Conservation (phyloP, 1,140 invertebrate genomes). For the Spodoptera frugiperda region DNA sequence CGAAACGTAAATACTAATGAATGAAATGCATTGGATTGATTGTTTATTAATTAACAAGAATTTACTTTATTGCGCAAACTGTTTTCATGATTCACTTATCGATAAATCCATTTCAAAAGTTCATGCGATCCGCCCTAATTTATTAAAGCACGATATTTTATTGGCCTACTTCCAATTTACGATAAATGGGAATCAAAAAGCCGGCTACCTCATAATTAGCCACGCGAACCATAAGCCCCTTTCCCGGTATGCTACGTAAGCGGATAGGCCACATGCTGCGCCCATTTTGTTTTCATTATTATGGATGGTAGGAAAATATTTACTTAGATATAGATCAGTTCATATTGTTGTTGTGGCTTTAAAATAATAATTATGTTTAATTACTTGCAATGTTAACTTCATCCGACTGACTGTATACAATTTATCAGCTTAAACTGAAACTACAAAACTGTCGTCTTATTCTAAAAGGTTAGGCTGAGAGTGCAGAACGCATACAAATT, state of each 20-base stretch:
- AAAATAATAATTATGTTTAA: too few species aligned
- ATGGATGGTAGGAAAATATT: conserved; percentile 65
- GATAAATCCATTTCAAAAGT: not conserved
- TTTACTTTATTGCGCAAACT: too few species aligned
- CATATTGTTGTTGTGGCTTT: not conserved
- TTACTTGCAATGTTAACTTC: too few species aligned
- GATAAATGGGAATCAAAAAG: conserved; percentile 67
- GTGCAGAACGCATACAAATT: too few species aligned
- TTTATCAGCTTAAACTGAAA: too few species aligned
- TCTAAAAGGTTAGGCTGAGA: too few species aligned
- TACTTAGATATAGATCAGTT: conserved; percentile 63
- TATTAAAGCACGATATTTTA: conserved; percentile 6
- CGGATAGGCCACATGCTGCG: conserved; percentile 52
- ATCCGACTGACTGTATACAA: too few species aligned
- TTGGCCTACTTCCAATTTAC: conserved; percentile 33
- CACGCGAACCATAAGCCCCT: conserved; percentile 59
- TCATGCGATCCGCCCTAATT: not conserved
- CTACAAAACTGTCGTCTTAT: too few species aligned
- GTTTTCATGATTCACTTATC: not conserved
- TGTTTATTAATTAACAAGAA: too few species aligned
- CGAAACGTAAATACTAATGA: not conserved
- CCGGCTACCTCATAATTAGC: conserved; percentile 66
- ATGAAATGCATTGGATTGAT: too few species aligned
- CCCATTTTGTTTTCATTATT: conserved; percentile 65
- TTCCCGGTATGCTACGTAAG: conserved; percentile 47